A percentile compares a stretch with the other conserved stretches of the same genome.
Evolutionary conservation across 1,140 invertebrate genomes (phyloP).

Genomic region (Bombus vancouverensis): DNA sequence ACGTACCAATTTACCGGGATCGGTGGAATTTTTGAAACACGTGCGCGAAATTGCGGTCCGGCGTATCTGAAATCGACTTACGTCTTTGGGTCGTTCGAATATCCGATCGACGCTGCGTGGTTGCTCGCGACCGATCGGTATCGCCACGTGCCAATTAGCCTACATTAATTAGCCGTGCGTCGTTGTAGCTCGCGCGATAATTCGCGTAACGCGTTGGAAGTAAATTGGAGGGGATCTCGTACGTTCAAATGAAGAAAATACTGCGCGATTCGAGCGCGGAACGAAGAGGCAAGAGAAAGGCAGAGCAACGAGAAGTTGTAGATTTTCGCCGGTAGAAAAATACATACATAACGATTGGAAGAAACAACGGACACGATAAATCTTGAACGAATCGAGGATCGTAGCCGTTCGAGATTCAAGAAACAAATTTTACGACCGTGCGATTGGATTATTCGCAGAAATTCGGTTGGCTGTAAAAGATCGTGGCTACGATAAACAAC

Average conservation of each 20-base stretch:
- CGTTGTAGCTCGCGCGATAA: conserved; percentile 66
- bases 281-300: not conserved
- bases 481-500: not conserved
- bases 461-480: conserved; percentile 5
- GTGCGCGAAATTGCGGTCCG: not conserved
- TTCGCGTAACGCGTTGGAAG: conserved; percentile 51
- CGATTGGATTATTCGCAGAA: conserved; percentile 13
- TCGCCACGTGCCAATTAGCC: conserved; percentile 66
- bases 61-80: conserved; percentile 19
- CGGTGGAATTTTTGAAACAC: conserved; percentile 23
- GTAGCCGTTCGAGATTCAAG: not conserved
- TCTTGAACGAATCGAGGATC: not conserved
- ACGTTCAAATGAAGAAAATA: not conserved
- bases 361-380: not conserved
- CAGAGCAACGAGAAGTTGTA: not conserved
- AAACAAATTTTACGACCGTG: conserved; percentile 13
- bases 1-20: not conserved
- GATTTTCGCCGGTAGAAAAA: not conserved
- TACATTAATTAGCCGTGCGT: conserved; percentile 70
- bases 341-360: not conserved
- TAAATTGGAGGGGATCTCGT: not conserved
- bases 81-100: conserved; percentile 29
- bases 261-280: not conserved
- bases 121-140: conserved; percentile 1
- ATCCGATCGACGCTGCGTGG: conserved; percentile 2